Evolutionary conservation across 2,797 vertebrate species (phyloP).

Genomic region (Acestrorhynchus altus): DNA sequence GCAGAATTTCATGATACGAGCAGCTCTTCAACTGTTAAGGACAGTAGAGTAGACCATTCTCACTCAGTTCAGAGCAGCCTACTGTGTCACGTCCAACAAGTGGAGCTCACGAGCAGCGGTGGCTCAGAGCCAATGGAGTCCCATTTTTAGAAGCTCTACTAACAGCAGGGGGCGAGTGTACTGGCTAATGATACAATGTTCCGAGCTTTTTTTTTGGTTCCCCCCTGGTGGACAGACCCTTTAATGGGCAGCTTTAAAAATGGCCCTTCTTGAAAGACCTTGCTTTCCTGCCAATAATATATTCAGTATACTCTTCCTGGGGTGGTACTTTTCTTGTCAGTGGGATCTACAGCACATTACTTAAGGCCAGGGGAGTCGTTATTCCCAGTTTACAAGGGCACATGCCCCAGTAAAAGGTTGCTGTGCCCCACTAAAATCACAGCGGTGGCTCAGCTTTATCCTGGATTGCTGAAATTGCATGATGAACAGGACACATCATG

Average conservation of each 20-base stretch:
- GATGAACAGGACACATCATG: no score
- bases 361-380: no score
- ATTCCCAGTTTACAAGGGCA: no score
- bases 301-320: neutral
- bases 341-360: no score
- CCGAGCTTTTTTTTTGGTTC: slow-evolving; percentile 13
- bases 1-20: no score
- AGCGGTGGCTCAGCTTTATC: no score
- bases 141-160: slow-evolving; percentile 29
- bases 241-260: slow-evolving; percentile 6
- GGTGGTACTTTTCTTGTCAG: no score
- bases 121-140: slow-evolving; percentile 4
- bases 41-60: neutral
- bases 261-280: neutral
- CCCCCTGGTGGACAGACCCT: slow-evolving; percentile 5
- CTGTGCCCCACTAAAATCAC: no score
- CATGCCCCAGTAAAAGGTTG: no score
- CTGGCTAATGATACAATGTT: slow-evolving; percentile 28
- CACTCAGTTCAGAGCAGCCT: neutral
- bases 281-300: neutral
- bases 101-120: neutral
- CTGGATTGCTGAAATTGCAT: no score
- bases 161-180: slow-evolving; percentile 7
- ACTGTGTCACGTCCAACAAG: neutral
- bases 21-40: no score